A percentile compares a stretch with the other conserved stretches of the same genome.
These are phyloP conservation scores for Theristicus caerulescens DNA, from an alignment of 2,113 vertebrate genomes.

Conservation along the genomic window DNA sequence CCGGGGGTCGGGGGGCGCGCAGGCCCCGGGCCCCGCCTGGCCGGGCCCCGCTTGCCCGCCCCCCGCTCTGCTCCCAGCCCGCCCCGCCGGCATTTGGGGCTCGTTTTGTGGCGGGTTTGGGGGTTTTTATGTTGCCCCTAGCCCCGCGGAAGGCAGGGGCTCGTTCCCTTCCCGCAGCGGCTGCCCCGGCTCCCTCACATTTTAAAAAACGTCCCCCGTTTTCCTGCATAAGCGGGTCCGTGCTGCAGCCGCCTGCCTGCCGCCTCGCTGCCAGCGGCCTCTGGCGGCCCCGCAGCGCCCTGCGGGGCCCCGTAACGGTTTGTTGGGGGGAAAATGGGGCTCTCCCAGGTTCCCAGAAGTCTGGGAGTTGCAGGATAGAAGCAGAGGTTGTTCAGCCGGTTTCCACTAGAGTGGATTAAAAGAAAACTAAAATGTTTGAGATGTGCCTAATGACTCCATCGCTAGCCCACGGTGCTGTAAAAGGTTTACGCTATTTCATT, in stretches of 20 bases:
- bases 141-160: neutral
- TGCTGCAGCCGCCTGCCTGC: no score
- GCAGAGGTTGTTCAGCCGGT: neutral
- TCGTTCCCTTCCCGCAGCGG: neutral
- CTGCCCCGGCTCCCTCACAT: no score
- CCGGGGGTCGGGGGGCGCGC: neutral
- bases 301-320: no score
- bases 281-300: no score
- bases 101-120: neutral
- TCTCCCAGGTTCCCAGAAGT: neutral
- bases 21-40: neutral
- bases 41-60: no score
- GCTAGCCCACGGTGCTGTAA: neutral
- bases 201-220: no score
- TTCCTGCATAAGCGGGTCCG: rapidly evolving
- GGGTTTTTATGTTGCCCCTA: no score
- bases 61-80: neutral
- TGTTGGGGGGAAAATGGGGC: no score
- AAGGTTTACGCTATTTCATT: neutral
- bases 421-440: neutral
- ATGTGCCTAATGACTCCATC: neutral
- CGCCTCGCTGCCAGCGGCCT: no score
- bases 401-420: neutral
- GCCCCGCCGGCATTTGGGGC: rapidly evolving
- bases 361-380: neutral